These are phyloP conservation scores for Darevskia mixta DNA, from an alignment of 2,797 vertebrate genomes.

Conservation along the genomic window DNA sequence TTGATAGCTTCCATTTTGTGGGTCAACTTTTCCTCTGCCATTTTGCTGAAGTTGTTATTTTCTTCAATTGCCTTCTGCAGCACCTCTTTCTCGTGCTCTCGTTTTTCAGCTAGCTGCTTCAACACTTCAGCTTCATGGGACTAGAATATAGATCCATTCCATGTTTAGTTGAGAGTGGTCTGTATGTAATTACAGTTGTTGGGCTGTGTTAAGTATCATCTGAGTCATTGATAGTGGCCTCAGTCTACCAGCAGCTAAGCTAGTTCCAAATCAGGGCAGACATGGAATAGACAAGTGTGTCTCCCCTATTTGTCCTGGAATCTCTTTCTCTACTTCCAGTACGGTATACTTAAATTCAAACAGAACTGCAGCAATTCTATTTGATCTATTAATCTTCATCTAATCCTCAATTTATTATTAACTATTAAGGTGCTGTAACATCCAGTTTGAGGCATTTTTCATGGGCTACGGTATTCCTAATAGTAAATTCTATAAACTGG, in stretches of 20 bases:
- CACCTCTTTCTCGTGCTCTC: constrained; percentile 94
- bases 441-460: not conserved
- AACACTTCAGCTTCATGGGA: constrained; percentile 90
- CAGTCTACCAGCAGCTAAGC: not conserved
- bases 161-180: not conserved
- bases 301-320: not conserved
- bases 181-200: constrained; percentile 23
- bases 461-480: not conserved
- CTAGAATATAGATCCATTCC: constrained; percentile 69
- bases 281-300: not conserved
- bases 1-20: constrained; percentile 96
- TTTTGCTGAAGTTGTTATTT: constrained; percentile 93
- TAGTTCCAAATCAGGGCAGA: not conserved
- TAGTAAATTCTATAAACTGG: too few relatives aligned
- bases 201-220: not conserved
- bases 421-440: not conserved
- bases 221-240: not conserved
- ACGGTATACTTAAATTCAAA: not conserved
- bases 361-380: not conserved
- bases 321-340: not conserved
- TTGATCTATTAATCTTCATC: not conserved
- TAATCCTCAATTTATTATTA: not conserved
- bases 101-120: constrained; percentile 92
- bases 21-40: constrained; percentile 92
- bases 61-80: constrained; percentile 93